Conservation (phyloP, 2,888 invertebrate species). For the Pseudococcus jackbeardsleyi region DNA sequence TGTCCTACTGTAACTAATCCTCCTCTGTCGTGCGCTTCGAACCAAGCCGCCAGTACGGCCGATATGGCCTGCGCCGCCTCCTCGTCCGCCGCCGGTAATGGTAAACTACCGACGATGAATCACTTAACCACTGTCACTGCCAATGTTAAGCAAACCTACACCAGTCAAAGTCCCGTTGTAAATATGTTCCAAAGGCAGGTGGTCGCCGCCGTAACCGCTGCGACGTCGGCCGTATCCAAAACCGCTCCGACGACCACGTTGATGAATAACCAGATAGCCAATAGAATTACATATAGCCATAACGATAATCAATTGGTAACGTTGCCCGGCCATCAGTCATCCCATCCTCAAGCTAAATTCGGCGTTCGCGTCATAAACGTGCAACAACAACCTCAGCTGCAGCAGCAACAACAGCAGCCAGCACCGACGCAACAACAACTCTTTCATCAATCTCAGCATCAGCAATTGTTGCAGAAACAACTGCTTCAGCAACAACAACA, state of each 20-base stretch:
- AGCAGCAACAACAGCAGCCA: slow-evolving; percentile 66
- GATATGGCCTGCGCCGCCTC: slow-evolving; percentile 9
- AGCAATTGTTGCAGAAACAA: slow-evolving; percentile 66
- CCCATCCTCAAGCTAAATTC: slow-evolving; percentile 44
- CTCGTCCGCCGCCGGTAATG: background rate
- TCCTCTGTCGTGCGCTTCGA: slow-evolving; percentile 9
- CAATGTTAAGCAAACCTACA: slow-evolving; percentile 58
- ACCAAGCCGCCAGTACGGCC: background rate
- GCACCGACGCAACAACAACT: slow-evolving; percentile 68
- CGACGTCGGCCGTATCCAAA: slow-evolving; percentile 27
- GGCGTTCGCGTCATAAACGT: slow-evolving; percentile 61
- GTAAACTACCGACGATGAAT: slow-evolving; percentile 60
- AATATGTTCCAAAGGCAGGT: slow-evolving; percentile 61
- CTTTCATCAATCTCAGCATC: slow-evolving; percentile 66
- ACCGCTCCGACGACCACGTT: background rate
- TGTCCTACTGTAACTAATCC: slow-evolving; percentile 41
- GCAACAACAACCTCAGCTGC: slow-evolving; percentile 65
- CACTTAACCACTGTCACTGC: slow-evolving; percentile 60
- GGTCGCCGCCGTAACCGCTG: background rate
- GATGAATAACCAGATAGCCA: slow-evolving; percentile 51
- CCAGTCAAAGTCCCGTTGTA: slow-evolving; percentile 55
- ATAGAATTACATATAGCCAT: slow-evolving; percentile 52
- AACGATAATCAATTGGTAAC: slow-evolving; percentile 59
- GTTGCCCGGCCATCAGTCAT: slow-evolving; percentile 29
- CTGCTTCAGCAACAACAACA: slow-evolving; percentile 66